phyloP scores from a whole-genome alignment of 2,113 vertebrate genomes.

The Amazona guildingii region DNA sequence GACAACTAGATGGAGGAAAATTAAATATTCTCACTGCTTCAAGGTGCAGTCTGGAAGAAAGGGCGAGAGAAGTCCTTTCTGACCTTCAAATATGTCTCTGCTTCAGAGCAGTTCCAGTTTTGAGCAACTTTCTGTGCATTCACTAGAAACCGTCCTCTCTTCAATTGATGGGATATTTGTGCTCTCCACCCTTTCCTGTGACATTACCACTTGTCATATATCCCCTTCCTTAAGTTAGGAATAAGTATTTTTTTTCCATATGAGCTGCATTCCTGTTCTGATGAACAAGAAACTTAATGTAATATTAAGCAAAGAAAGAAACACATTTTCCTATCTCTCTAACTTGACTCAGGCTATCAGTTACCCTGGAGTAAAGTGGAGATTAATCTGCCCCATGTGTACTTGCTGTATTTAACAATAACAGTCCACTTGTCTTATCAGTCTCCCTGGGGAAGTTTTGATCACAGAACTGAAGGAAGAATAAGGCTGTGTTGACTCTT shows the following conservation, averaged over 20 bases:
- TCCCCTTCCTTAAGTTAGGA: background rate
- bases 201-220: slow-evolving; percentile 9
- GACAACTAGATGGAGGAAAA: background rate
- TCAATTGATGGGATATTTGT: background rate
- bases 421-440: slow-evolving; percentile 44
- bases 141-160: background rate
- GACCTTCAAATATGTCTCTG: background rate
- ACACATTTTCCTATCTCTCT: slow-evolving; percentile 33
- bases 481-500: slow-evolving; percentile 63
- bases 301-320: slow-evolving; percentile 61
- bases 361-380: slow-evolving; percentile 40
- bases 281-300: slow-evolving; percentile 36
- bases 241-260: background rate
- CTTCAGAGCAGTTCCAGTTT: background rate
- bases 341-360: slow-evolving; percentile 41
- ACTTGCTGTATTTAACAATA: slow-evolving; percentile 56
- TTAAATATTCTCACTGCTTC: background rate
- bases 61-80: background rate
- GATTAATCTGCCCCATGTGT: slow-evolving; percentile 53
- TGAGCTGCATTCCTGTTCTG: slow-evolving; percentile 9
- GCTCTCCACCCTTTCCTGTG: slow-evolving; percentile 26
- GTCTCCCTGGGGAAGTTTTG: slow-evolving; percentile 52
- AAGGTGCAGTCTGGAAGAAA: background rate
- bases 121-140: rapidly evolving
- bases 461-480: slow-evolving; percentile 50